These are phyloP conservation scores for Cyanoliseus patagonus DNA, from an alignment of 2,113 vertebrate genomes.

Conservation along the genomic window DNA sequence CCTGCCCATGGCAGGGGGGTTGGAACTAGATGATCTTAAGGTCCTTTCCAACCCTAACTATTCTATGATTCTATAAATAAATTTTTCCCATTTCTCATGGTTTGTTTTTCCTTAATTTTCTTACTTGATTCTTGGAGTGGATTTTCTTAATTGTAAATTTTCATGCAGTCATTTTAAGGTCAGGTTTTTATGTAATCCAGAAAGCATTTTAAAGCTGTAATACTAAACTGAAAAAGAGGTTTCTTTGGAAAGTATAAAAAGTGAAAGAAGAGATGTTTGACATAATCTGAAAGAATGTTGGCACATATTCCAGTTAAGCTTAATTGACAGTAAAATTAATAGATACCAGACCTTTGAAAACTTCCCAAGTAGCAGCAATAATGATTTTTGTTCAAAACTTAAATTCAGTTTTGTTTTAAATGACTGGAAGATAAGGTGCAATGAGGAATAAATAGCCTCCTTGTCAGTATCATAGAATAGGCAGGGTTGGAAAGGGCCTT, in stretches of 20 bases:
- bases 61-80: neutral
- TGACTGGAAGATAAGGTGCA: neutral
- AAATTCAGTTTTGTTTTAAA: neutral
- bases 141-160: neutral
- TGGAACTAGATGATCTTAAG: no score
- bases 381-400: neutral
- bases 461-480: neutral
- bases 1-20: no score
- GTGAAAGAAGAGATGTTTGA: neutral
- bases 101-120: neutral
- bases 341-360: neutral
- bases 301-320: neutral
- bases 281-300: neutral
- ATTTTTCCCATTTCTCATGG: neutral
- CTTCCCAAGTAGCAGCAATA: neutral
- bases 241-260: neutral
- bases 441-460: neutral
- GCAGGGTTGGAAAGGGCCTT: neutral
- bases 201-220: neutral
- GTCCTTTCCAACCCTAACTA: no score
- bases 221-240: neutral
- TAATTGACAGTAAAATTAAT: neutral
- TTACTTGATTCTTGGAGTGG: neutral
- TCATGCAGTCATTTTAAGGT: neutral
- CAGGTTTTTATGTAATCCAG: neutral